Evolutionary conservation across 2,888 invertebrate genomes (phyloP).

Genomic region (Vesta saturnalis): DNA sequence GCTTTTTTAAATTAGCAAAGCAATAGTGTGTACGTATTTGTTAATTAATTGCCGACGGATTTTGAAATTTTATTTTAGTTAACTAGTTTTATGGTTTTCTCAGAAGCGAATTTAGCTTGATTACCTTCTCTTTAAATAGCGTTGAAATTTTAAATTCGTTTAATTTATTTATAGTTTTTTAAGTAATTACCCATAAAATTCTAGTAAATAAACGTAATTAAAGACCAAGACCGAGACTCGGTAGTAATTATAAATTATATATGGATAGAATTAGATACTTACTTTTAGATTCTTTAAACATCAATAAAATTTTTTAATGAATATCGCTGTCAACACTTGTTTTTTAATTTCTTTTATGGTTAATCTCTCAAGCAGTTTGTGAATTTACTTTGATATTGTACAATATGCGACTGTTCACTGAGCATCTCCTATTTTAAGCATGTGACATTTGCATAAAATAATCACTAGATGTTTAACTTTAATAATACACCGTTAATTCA

Average conservation of each 20-base stretch:
- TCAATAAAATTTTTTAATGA: too few species aligned
- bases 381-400: too few species aligned
- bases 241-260: not conserved
- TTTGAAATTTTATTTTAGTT: conserved; percentile 31
- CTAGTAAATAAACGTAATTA: conserved; percentile 1
- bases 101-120: conserved; percentile 18
- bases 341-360: too few species aligned
- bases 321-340: too few species aligned
- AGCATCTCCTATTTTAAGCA: too few species aligned
- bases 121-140: not conserved
- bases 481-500: too few species aligned
- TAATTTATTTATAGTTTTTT: not conserved
- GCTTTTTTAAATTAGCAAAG: conserved; percentile 26
- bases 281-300: too few species aligned
- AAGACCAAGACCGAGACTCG: not conserved
- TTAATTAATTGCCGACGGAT: conserved; percentile 31
- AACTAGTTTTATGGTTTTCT: conserved; percentile 29
- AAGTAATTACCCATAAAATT: not conserved
- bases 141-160: not conserved
- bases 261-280: too few species aligned
- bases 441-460: too few species aligned
- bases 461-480: too few species aligned
- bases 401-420: too few species aligned
- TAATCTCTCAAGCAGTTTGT: too few species aligned
- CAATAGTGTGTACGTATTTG: conserved; percentile 16